Evolutionary conservation across 2,888 invertebrate species (phyloP).

Genomic region (Ichneumoninae sp.): DNA sequence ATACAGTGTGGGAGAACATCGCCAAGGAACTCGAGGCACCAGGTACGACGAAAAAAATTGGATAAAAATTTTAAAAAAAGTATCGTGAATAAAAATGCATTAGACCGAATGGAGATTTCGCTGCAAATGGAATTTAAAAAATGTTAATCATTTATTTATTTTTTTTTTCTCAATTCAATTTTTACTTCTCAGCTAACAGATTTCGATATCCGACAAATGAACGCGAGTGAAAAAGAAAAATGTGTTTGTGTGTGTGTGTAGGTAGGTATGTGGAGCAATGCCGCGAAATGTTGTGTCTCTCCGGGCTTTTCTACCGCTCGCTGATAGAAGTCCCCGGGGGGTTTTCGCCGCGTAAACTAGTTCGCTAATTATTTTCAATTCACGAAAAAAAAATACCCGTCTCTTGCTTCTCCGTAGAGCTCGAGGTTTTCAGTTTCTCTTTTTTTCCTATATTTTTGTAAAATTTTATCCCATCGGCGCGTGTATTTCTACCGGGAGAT

Average conservation of each 20-base stretch:
- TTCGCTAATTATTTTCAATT: slow-evolving; percentile 52
- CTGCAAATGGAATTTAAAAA: slow-evolving; percentile 62
- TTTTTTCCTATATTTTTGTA: slow-evolving; percentile 5
- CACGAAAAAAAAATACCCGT: slow-evolving; percentile 2
- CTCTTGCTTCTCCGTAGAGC: slow-evolving; percentile 12
- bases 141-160: slow-evolving; percentile 36
- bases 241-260: too few relatives aligned
- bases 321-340: neutral
- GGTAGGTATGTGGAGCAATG: too few relatives aligned
- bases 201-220: slow-evolving; percentile 43
- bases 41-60: slow-evolving; percentile 59
- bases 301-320: neutral
- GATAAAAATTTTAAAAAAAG: neutral
- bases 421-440: neutral
- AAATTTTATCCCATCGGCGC: slow-evolving; percentile 9
- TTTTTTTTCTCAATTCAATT: slow-evolving; percentile 51
- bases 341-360: slow-evolving; percentile 25
- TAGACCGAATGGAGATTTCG: slow-evolving; percentile 30
- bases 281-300: too few relatives aligned
- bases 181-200: slow-evolving; percentile 33
- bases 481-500: slow-evolving; percentile 13
- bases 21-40: slow-evolving; percentile 67
- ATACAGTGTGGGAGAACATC: slow-evolving; percentile 67
- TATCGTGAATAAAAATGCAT: slow-evolving; percentile 28
- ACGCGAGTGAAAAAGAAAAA: slow-evolving; percentile 24